Percentiles rank a stretch among this genome's conserved stretches.
Conservation (phyloP, 2,797 vertebrate genomes). For the Semaprochilodus insignis region DNA sequence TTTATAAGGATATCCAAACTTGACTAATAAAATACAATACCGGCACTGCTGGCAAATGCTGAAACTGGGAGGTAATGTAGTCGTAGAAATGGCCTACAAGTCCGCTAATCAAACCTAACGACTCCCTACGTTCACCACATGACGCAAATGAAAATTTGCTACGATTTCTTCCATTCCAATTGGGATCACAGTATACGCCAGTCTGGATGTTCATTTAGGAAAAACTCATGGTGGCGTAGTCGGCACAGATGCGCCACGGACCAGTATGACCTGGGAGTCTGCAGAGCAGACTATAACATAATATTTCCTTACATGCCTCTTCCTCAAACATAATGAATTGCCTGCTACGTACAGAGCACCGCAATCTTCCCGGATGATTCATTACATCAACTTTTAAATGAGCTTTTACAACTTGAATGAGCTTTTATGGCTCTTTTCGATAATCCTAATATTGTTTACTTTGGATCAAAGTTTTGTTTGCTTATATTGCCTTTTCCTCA, state of each 20-base stretch:
- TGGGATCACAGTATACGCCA: not conserved
- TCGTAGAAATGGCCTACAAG: too few species aligned
- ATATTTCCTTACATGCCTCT: constrained; percentile 42
- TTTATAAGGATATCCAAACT: too few species aligned
- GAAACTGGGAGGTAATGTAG: too few species aligned
- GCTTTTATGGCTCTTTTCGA: constrained; percentile 68
- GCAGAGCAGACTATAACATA: not conserved
- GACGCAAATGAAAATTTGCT: not conserved
- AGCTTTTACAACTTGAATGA: constrained; percentile 64
- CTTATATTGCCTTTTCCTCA: constrained; percentile 77
- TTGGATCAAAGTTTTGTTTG: constrained; percentile 71
- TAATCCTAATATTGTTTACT: constrained; percentile 73
- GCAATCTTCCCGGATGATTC: constrained; percentile 54
- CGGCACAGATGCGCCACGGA: not conserved
- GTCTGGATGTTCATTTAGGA: not conserved
- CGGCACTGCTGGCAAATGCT: too few species aligned
- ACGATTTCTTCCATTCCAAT: not conserved
- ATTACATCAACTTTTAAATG: constrained; percentile 63
- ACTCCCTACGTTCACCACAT: not conserved
- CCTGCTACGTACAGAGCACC: constrained; percentile 48
- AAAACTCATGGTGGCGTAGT: not conserved
- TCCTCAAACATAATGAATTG: constrained; percentile 63
- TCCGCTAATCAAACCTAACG: not conserved
- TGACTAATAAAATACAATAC: too few species aligned
- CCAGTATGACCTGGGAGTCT: not conserved